phyloP scores from a whole-genome alignment of 2,888 invertebrate species.

The Pharmacophagus antenor region DNA sequence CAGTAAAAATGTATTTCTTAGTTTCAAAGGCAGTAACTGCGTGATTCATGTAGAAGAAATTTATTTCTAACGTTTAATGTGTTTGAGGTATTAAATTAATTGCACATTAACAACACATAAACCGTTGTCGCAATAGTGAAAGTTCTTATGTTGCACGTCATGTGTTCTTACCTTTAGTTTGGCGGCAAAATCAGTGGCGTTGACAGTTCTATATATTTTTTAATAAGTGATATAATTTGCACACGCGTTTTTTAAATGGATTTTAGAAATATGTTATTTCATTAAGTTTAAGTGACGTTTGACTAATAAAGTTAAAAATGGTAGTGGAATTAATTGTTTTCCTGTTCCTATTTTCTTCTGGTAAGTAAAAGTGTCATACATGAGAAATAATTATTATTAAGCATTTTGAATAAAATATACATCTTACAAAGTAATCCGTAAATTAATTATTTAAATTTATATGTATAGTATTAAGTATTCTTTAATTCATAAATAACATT shows the following conservation, averaged over 20 bases:
- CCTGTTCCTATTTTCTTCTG: constrained; percentile 42
- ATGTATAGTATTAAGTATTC: neutral
- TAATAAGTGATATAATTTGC: constrained; percentile 21
- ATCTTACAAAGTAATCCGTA: no score
- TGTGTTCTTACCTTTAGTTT: constrained; percentile 60
- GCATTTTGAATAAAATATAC: no score
- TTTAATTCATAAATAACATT: no score
- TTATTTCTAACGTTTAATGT: constrained; percentile 24
- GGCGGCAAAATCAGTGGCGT: constrained; percentile 58
- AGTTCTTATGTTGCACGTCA: constrained; percentile 42
- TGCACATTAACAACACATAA: constrained; percentile 38
- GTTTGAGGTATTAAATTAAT: constrained; percentile 32
- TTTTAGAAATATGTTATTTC: constrained; percentile 18
- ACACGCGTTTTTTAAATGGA: constrained; percentile 4
- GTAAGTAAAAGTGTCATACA: constrained; percentile 30
- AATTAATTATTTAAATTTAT: neutral
- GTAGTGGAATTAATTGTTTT: constrained; percentile 33
- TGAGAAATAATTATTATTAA: neutral
- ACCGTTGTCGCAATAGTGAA: constrained; percentile 50
- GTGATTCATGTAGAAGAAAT: constrained; percentile 33
- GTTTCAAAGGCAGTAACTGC: constrained; percentile 29
- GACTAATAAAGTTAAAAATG: constrained; percentile 32
- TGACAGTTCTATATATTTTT: constrained; percentile 45
- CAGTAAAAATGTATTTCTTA: constrained; percentile 22
- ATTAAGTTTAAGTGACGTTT: constrained; percentile 14